A percentile compares a stretch with the other conserved stretches of the same genome.
Evolutionary conservation across 2,113 vertebrate species (phyloP).

Genomic region (Leucopsar rothschildi): DNA sequence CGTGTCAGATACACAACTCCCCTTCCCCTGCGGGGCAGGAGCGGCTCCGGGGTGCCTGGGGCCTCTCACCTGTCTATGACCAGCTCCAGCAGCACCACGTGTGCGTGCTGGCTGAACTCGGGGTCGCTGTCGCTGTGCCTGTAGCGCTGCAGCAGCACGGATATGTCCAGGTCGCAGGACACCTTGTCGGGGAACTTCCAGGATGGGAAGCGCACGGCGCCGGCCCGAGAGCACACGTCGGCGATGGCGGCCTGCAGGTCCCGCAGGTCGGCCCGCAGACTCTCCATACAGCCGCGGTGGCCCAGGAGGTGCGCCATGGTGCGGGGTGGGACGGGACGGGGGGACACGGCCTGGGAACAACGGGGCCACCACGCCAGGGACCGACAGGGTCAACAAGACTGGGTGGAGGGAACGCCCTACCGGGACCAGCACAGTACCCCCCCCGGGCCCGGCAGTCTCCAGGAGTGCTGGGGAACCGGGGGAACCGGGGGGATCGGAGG

Average conservation of each 20-base stretch:
- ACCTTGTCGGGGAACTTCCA: slow-evolving; percentile 92
- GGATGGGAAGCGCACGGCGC: slow-evolving; percentile 79
- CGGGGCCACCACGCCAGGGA: background rate
- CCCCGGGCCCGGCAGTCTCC: background rate
- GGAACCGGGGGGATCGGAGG: background rate
- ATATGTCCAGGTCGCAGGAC: slow-evolving; percentile 86
- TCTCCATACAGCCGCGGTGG: slow-evolving; percentile 83
- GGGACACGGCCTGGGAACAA: background rate
- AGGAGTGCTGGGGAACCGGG: background rate
- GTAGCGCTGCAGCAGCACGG: slow-evolving; percentile 81
- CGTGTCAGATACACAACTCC: rapidly evolving
- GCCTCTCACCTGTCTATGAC: slow-evolving; percentile 87
- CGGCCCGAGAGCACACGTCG: slow-evolving; percentile 83
- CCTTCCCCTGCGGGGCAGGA: rapidly evolving
- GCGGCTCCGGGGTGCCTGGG: rapidly evolving
- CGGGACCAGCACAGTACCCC: background rate
- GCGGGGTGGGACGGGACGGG: too few relatives aligned
- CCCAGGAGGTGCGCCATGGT: slow-evolving; percentile 77
- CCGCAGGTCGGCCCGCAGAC: slow-evolving; percentile 84
- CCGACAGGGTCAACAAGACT: background rate
- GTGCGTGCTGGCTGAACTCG: slow-evolving; percentile 84
- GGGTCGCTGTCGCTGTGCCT: slow-evolving; percentile 78
- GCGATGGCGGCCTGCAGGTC: slow-evolving; percentile 86
- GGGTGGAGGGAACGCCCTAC: background rate
- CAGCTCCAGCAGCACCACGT: slow-evolving; percentile 87